phyloP scores from a whole-genome alignment of 2,888 invertebrate species.

The Tuta absoluta region DNA sequence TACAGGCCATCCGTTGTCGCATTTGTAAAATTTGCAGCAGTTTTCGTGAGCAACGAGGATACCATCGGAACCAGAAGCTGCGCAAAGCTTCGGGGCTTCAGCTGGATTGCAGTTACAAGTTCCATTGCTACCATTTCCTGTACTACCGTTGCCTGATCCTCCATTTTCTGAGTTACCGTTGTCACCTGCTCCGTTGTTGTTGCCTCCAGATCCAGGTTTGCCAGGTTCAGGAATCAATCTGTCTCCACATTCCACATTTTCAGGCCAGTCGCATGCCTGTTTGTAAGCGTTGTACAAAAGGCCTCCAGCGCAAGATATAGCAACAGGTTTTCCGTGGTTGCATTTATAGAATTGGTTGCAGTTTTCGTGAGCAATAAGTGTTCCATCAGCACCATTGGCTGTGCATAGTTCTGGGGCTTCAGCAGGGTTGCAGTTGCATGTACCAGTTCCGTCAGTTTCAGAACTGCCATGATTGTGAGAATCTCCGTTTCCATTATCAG shows the following conservation, averaged over 20 bases:
- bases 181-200: not conserved
- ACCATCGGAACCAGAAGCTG: slow-evolving; percentile 42
- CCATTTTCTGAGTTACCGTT: not conserved
- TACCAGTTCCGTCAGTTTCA: slow-evolving; percentile 29
- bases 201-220: not conserved
- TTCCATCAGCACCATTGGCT: slow-evolving; percentile 40
- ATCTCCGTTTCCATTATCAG: not conserved
- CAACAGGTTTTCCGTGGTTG: slow-evolving; percentile 37
- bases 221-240: not conserved
- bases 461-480: slow-evolving; percentile 24
- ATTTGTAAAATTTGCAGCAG: slow-evolving; percentile 51
- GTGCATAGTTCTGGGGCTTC: slow-evolving; percentile 35
- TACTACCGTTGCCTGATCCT: not conserved
- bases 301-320: slow-evolving; percentile 35
- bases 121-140: slow-evolving; percentile 17
- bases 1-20: slow-evolving; percentile 44
- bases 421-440: slow-evolving; percentile 30
- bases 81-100: slow-evolving; percentile 45
- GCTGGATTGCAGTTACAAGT: slow-evolving; percentile 38
- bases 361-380: slow-evolving; percentile 45
- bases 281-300: slow-evolving; percentile 42
- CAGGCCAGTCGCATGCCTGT: slow-evolving; percentile 45
- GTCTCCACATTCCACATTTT: slow-evolving; percentile 35
- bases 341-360: slow-evolving; percentile 53
- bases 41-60: slow-evolving; percentile 48